These are phyloP conservation scores for Onthophagus taurus DNA, from an alignment of 1,140 invertebrate genomes.

Conservation along the genomic window DNA sequence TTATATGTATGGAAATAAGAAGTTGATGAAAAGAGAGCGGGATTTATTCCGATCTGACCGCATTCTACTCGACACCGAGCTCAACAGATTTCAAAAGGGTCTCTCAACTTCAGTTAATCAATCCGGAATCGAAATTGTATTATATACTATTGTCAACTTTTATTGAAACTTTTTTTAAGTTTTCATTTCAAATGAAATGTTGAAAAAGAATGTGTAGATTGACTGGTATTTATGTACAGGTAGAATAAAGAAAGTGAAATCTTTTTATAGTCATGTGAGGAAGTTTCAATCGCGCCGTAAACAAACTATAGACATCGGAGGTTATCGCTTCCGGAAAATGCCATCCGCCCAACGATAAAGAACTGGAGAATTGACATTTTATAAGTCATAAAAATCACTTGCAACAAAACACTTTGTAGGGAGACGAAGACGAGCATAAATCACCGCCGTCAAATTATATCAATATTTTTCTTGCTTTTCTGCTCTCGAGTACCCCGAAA, in stretches of 20 bases:
- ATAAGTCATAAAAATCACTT: constrained; percentile 32
- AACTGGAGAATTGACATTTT: constrained; percentile 28
- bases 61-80: constrained; percentile 6
- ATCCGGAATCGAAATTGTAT: no score
- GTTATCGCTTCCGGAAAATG: constrained; percentile 13
- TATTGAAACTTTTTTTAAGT: no score
- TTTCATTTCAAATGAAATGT: no score
- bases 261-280: no score
- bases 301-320: constrained; percentile 11
- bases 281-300: no score
- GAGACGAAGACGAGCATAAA: constrained; percentile 28
- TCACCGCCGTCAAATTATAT: constrained; percentile 23
- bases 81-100: background rate
- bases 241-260: no score
- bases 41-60: constrained; percentile 30
- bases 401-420: constrained; percentile 28
- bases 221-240: no score
- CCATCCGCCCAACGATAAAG: constrained; percentile 24
- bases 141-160: no score
- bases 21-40: constrained; percentile 31
- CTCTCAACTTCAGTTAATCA: no score
- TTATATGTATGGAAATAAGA: constrained; percentile 33
- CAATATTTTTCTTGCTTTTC: constrained; percentile 20
- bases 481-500: constrained; percentile 17
- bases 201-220: no score